Evolutionary conservation across 2,113 vertebrate genomes (phyloP), one percentile per base, ranked within the genome.

Genomic region (Oreochromis niloticus): DNA sequence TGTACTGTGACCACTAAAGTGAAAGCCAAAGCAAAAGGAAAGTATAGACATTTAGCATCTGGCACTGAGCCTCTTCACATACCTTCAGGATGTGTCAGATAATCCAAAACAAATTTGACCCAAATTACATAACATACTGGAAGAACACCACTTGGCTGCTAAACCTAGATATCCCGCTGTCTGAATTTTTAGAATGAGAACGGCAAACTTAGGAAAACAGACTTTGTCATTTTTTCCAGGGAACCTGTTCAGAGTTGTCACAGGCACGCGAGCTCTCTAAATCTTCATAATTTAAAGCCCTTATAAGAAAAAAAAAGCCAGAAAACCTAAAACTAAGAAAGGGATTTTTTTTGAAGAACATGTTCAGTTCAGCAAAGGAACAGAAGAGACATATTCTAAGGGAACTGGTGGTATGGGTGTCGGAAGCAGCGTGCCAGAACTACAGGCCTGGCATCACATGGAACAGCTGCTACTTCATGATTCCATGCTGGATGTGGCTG

Each of bases 391-490:
- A 48, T 4, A n/a, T 9, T n/a, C 19, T n/a, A 19, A 11, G 1
- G 14, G 68, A 17, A 2, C 13, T 80, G 61, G 66, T 78, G 4
- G 46, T 46, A 17, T 27, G 22, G 66, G 57, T 32, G 63, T 63
- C 85, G 71, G 71, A 85, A 14, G 14, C n/a, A 2, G 27, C 59
- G 22, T 78, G 79, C 81, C n/a, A 17, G 39, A 16, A 17, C 39
- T 73, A 43, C 63, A 83, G 75, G 81, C 52, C 82, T 75, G 82
- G 85, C 80, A 24, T 10, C 6, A 3, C 66, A 55, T 85, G 22
- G 75, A 73, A 84, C 91, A 92, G 89, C 89, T 90, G 91, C 68
- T 68, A 57, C 68, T 84, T n/a, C 12, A 56, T 55, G 32, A 11
- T 80, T 85, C 78, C 88, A 87, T 52, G 22, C 87, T 80, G 55